Percentiles rank a stretch among this genome's conserved stretches.
These are phyloP conservation scores for Coremacera marginata DNA, from an alignment of 2,888 invertebrate genomes.

Conservation along the genomic window DNA sequence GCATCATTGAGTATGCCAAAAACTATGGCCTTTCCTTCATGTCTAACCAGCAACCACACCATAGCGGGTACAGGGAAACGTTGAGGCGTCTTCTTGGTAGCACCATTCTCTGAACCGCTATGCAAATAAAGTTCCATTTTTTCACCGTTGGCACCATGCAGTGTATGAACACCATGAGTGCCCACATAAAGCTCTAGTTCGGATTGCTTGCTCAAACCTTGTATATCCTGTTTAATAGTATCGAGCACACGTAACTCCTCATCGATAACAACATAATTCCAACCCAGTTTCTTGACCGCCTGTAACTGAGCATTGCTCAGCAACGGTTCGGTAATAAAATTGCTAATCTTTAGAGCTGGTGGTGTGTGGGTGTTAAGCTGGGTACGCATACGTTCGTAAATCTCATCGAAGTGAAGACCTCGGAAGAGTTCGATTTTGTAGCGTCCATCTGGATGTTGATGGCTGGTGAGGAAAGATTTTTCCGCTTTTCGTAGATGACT, in stretches of 20 bases:
- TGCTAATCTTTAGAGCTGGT: constrained; percentile 49
- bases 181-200: constrained; percentile 56
- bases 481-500: constrained; percentile 47
- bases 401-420: constrained; percentile 53
- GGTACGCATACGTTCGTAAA: constrained; percentile 51
- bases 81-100: constrained; percentile 25
- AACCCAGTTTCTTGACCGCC: constrained; percentile 54
- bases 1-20: constrained; percentile 56
- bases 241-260: constrained; percentile 51
- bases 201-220: constrained; percentile 39
- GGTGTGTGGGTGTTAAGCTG: constrained; percentile 45
- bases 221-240: constrained; percentile 53
- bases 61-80: constrained; percentile 57
- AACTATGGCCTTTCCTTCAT: constrained; percentile 48
- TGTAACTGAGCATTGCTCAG: constrained; percentile 54
- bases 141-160: constrained; percentile 46
- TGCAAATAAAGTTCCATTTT: constrained; percentile 52
- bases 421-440: constrained; percentile 58
- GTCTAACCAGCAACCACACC: constrained; percentile 56
- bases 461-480: constrained; percentile 48
- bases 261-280: constrained; percentile 57
- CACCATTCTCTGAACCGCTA: constrained; percentile 44
- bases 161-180: constrained; percentile 52
- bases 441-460: constrained; percentile 52
- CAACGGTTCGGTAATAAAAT: constrained; percentile 52